Base-by-base conservation (phyloP, 2,113 vertebrate species). In the Lipotes vexillifer region DNA sequence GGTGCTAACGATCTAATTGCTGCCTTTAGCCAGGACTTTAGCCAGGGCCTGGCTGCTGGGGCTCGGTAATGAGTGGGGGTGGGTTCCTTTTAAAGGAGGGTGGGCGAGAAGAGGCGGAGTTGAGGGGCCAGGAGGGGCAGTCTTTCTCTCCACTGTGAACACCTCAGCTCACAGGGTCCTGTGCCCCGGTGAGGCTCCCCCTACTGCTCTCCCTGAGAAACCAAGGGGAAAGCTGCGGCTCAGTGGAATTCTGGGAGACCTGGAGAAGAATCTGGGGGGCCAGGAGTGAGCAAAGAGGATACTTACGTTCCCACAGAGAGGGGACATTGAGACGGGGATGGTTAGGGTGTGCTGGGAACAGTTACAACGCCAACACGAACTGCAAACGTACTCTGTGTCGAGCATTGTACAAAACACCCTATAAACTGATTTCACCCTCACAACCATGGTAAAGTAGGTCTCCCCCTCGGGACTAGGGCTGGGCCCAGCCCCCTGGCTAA, bases 31-130 rank as follows among this genome's bases (percentile, higher is more conserved):
- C n/a, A 13, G 86, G 46, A 84, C 81, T 81, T 69, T 31, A 33
- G 38, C 86, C 66, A 7, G 78, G 85, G 90, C 75, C 88, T 36
- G 90, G 93, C 96, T 90, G 83, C 71, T 0, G 77, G 85, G 88
- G 93, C 65, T 77, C 13, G 33, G 69, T 98, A 97, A 98, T 98
- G 98, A 98, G 98, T 95, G 86, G 97, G 97, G 95, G 96, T 92
- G 96, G 93, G 92, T 93, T 94, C 88, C 90, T 93, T 31, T 17
- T 55, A 20, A 10, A 49, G 95, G 97, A 90, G 78, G 49, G 49
- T 38, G 63, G 55, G 84, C 93, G 96, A 96, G 97, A 97, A 90
- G 90, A 87, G 65, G 80, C 81, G 93, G 98, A 63, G 94, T 68
- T 69, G 33, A 84, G 65, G 78, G 41, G 33, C 84, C 66, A 8